phyloP scores from a whole-genome alignment of 2,888 invertebrate genomes.

The Pinctada fucata region DNA sequence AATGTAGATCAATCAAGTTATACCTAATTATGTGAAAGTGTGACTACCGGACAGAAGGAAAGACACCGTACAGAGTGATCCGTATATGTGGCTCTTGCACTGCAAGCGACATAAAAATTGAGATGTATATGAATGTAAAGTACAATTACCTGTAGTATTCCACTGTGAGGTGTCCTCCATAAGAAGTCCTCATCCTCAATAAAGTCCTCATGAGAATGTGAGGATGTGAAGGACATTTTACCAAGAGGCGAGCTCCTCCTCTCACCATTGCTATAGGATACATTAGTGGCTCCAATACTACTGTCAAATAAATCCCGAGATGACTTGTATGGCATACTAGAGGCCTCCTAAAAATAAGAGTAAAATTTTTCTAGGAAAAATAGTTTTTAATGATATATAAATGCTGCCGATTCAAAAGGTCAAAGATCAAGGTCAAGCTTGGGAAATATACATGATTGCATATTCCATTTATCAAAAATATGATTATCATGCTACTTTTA shows the following conservation, averaged over 20 bases:
- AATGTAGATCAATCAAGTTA: no score
- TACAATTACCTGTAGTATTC: slow-evolving; percentile 62
- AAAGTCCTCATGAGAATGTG: slow-evolving; percentile 9
- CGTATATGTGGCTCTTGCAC: no score
- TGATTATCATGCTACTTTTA: no score
- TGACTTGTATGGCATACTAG: slow-evolving; percentile 29
- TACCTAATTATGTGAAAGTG: no score
- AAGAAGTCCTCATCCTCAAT: slow-evolving; percentile 49
- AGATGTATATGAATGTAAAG: no score
- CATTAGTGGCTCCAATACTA: slow-evolving; percentile 21
- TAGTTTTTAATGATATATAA: no score
- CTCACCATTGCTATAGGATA: slow-evolving; percentile 4
- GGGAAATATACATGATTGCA: no score
- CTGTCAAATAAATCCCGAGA: slow-evolving; percentile 27
- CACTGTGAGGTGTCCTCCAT: slow-evolving; percentile 67
- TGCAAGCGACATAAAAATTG: no score
- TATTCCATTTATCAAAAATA: no score
- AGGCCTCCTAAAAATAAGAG: slow-evolving; percentile 30
- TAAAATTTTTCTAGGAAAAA: neutral
- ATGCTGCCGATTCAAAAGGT: neutral
- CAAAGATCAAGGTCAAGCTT: no score
- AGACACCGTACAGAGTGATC: no score
- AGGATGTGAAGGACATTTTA: neutral
- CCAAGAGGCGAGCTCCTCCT: neutral
- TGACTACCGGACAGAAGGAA: no score